Base-by-base conservation (phyloP, 2,888 invertebrate genomes). In the Parelbella ahira region DNA sequence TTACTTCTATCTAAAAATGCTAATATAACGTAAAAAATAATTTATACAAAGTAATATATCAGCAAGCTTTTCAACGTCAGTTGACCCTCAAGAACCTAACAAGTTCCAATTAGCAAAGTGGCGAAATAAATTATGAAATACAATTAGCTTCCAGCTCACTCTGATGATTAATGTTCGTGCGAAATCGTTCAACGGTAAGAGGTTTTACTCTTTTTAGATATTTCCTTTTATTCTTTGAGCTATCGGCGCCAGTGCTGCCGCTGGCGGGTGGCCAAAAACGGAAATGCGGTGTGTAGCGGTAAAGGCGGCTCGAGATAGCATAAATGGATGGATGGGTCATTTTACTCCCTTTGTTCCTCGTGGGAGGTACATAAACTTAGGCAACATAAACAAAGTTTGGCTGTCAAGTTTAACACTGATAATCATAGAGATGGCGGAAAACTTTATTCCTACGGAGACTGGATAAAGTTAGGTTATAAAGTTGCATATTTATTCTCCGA, bases 241-340 rank as follows among this genome's bases (percentile, higher is more conserved):
- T 19, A 21, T 24, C 34, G 25, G 32, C 24, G 38, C 39, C 39
- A 32, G 32, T 13, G 20, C 25, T 19, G 25, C 20, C n/a, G n/a
- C n/a, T 73, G 73, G 73, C 71, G 53, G 41, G 30, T 29, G 42
- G 60, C 73, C 73, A 73, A 63, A 60, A 53, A 53, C 58, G 56
- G 60, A 54, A 58, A 38, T 24, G 30, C 30, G 18, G 39, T 25
- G 39, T 32, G 19, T 20, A 28, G 29, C 9, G 29, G 11, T 24
- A 7, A 7, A 9, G 32, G 18, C 7, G 19, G 4, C 18, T 15
- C 13, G 21, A 34, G 23, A 32, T 39, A 24, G 32, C 32, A 32
- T 29, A 32, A 25, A 39, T 25, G 32, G 39, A 25, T 25, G 20
- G 7, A 12, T 5, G 20, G 4, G 9, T 30, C n/a, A 7, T 11